A percentile compares a stretch with the other conserved stretches of the same genome.
Evolutionary conservation across 2,113 vertebrate species (phyloP).

Genomic region (Kryptolebias marmoratus): DNA sequence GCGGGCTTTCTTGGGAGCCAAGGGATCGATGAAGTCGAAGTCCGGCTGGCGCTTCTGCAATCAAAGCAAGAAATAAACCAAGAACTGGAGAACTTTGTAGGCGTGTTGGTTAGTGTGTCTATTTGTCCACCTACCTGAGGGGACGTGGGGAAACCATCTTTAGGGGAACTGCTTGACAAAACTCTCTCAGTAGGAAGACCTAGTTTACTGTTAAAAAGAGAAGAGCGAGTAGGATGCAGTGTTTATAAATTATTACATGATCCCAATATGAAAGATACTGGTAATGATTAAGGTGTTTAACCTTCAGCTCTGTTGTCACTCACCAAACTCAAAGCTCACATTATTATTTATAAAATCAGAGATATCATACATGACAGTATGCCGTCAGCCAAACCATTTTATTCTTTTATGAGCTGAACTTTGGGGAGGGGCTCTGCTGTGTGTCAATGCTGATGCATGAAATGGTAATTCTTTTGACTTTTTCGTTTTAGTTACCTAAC

Average conservation of each 20-base stretch:
- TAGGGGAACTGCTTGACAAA: constrained; percentile 75
- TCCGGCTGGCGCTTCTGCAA: constrained; percentile 82
- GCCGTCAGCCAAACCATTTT: no score
- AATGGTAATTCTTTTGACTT: no score
- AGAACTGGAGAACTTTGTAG: not conserved
- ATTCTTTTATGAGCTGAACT: not conserved
- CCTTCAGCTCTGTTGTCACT: not conserved
- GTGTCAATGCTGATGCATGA: no score
- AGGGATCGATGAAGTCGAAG: constrained; percentile 82
- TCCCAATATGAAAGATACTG: no score
- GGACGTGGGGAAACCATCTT: constrained; percentile 73
- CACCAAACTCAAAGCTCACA: not conserved
- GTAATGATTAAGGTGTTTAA: no score
- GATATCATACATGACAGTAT: no score
- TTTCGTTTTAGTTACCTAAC: no score
- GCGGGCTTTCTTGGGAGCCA: constrained; percentile 87
- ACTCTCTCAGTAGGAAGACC: constrained; percentile 73
- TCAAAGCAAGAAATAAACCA: not conserved
- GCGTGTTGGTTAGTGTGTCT: not conserved
- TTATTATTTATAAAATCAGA: not conserved
- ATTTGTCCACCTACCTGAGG: constrained; percentile 66
- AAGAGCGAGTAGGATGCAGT: not conserved
- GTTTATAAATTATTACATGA: not conserved
- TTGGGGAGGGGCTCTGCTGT: not conserved
- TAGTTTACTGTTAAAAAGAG: constrained; percentile 72